Percentiles rank a stretch among this genome's conserved stretches.
phyloP scores from a whole-genome alignment of 2,113 vertebrate species.

The Brachypodius melanocephalos region DNA sequence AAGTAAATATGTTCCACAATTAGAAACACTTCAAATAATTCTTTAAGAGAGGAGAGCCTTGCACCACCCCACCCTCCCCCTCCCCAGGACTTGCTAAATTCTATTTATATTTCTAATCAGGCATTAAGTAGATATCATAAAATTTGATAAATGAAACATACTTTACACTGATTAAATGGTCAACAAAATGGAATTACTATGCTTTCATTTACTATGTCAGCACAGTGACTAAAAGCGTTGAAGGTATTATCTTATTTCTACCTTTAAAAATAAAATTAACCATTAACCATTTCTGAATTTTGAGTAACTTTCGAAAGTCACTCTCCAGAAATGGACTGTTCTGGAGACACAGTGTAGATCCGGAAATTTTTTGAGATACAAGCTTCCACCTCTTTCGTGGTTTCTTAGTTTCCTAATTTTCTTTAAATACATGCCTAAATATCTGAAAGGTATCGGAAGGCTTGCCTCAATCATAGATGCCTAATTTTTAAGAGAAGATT shows the following conservation, averaged over 20 bases:
- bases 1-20: background rate
- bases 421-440: background rate
- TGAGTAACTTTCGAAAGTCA: background rate
- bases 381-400: background rate
- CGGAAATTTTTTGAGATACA: background rate
- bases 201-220: constrained; percentile 7
- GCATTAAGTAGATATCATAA: constrained; percentile 11
- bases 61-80: background rate
- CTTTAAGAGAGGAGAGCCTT: background rate
- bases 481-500: background rate
- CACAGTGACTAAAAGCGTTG: background rate
- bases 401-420: background rate
- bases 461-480: background rate
- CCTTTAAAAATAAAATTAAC: background rate
- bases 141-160: constrained; percentile 13
- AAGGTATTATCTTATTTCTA: background rate
- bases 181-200: constrained; percentile 8
- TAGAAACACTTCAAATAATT: background rate
- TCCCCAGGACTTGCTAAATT: background rate
- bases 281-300: background rate
- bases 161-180: constrained; percentile 11
- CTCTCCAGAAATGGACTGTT: background rate
- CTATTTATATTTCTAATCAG: constrained; percentile 8
- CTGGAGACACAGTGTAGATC: background rate
- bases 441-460: background rate